Percentiles rank a stretch among this genome's conserved stretches.
These are phyloP conservation scores for Caenorhabditis latens DNA, from an alignment of 1,140 invertebrate species.

Conservation along the genomic window DNA sequence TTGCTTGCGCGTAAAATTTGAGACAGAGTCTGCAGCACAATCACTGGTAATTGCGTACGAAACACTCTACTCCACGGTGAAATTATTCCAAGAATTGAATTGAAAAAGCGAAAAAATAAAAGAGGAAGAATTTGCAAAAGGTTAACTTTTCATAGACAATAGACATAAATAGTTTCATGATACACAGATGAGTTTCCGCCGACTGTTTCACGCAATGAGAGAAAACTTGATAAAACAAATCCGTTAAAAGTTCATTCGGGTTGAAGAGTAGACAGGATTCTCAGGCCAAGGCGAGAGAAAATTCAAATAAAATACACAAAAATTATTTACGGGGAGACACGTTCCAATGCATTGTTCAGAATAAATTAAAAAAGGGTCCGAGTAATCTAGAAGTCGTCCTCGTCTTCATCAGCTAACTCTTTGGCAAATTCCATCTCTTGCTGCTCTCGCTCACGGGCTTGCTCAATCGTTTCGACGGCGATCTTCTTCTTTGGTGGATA, in stretches of 20 bases:
- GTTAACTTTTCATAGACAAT: too few relatives aligned
- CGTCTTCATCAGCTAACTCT: slow-evolving; percentile 68
- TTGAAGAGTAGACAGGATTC: not conserved
- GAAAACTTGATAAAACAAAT: too few relatives aligned
- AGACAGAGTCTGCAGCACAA: too few relatives aligned
- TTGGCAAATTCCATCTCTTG: slow-evolving; percentile 69
- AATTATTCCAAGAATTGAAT: too few relatives aligned
- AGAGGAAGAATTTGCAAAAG: too few relatives aligned
- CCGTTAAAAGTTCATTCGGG: not conserved
- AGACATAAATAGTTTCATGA: too few relatives aligned
- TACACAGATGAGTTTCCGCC: too few relatives aligned
- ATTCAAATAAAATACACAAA: slow-evolving; percentile 33
- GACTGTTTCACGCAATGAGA: too few relatives aligned
- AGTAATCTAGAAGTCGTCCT: slow-evolving; percentile 66
- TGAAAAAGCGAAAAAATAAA: too few relatives aligned
- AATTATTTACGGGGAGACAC: slow-evolving; percentile 35
- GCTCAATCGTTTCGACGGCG: slow-evolving; percentile 67
- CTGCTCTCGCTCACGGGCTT: slow-evolving; percentile 67
- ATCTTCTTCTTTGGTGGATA: slow-evolving; percentile 96
- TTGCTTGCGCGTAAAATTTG: too few relatives aligned
- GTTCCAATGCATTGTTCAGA: slow-evolving; percentile 46
- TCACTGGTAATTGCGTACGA: too few relatives aligned
- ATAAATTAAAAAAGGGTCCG: not conserved
- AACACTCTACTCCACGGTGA: too few relatives aligned
- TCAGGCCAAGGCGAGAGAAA: not conserved